Evolutionary conservation across 2,888 invertebrate genomes (phyloP).

Genomic region (Schizotus pectinicornis): DNA sequence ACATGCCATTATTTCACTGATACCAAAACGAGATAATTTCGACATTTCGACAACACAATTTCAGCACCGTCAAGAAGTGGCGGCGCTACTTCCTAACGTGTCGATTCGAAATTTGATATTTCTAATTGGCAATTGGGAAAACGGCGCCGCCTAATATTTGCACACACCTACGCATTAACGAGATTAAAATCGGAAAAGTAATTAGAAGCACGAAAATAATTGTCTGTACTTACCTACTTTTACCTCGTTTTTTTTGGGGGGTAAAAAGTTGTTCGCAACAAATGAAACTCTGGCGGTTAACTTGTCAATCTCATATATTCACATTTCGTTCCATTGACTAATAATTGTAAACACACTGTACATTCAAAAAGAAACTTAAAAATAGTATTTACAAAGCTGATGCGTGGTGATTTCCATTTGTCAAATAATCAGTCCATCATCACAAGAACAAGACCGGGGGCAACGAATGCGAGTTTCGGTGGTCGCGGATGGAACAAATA

Average conservation of each 20-base stretch:
- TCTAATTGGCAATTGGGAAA: too few species aligned
- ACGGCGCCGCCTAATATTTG: too few species aligned
- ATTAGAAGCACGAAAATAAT: neutral
- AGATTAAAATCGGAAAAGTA: too few species aligned
- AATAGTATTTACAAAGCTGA: slow-evolving; percentile 56
- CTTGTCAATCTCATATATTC: slow-evolving; percentile 59
- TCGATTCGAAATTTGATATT: too few species aligned
- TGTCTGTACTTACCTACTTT: neutral
- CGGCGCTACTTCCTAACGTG: too few species aligned
- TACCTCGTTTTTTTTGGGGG: neutral
- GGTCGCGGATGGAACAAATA: too few species aligned
- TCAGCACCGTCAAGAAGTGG: too few species aligned
- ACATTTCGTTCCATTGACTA: slow-evolving; percentile 60
- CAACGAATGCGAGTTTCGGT: neutral
- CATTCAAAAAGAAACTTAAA: slow-evolving; percentile 58
- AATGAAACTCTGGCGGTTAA: slow-evolving; percentile 44
- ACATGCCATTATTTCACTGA: too few species aligned
- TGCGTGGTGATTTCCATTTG: slow-evolving; percentile 34
- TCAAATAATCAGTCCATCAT: slow-evolving; percentile 37
- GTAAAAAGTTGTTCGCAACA: too few species aligned
- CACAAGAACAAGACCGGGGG: slow-evolving; percentile 10
- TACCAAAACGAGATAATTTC: too few species aligned
- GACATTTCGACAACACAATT: too few species aligned
- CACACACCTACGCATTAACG: too few species aligned
- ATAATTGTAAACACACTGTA: slow-evolving; percentile 59